Percentiles rank a stretch among this genome's conserved stretches.
phyloP scores from a whole-genome alignment of 2,797 vertebrate species.

The Diglossa cyanea region DNA sequence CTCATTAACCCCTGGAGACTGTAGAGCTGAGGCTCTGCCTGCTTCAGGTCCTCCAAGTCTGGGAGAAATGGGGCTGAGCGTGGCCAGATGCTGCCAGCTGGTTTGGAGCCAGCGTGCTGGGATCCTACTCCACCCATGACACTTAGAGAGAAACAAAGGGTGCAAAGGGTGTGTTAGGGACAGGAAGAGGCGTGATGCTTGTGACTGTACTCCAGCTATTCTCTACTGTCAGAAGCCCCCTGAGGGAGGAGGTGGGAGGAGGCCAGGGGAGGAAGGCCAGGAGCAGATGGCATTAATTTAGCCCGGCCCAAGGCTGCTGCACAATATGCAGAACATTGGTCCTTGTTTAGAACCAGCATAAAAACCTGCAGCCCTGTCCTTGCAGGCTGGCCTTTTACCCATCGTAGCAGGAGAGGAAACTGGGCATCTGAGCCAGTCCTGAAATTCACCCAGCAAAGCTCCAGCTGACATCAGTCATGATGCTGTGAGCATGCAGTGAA shows the following conservation, averaged over 20 bases:
- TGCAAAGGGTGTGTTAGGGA: slow-evolving; percentile 67
- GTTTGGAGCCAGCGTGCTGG: slow-evolving; percentile 28
- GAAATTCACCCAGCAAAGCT: neutral
- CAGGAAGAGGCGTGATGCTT: slow-evolving; percentile 64
- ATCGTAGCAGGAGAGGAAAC: neutral
- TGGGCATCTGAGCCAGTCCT: neutral
- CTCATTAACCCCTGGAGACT: neutral
- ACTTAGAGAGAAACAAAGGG: slow-evolving; percentile 61
- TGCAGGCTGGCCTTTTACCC: neutral
- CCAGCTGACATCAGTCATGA: neutral
- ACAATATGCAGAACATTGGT: neutral
- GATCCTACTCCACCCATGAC: slow-evolving; percentile 65
- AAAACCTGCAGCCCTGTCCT: neutral
- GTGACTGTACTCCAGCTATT: slow-evolving; percentile 64
- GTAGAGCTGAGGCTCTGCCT: neutral
- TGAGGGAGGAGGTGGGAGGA: slow-evolving; percentile 40
- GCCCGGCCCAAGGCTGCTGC: slow-evolving; percentile 18
- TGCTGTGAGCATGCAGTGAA: neutral
- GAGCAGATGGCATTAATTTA: slow-evolving; percentile 64
- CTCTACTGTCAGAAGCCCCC: slow-evolving; percentile 32
- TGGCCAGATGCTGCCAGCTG: slow-evolving; percentile 53
- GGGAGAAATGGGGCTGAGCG: slow-evolving; percentile 7
- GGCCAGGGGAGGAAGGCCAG: slow-evolving; percentile 35
- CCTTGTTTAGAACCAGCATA: neutral
- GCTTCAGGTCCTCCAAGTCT: neutral